These are phyloP conservation scores for Paralichthys olivaceus DNA, from an alignment of 2,113 vertebrate genomes.

Conservation along the genomic window DNA sequence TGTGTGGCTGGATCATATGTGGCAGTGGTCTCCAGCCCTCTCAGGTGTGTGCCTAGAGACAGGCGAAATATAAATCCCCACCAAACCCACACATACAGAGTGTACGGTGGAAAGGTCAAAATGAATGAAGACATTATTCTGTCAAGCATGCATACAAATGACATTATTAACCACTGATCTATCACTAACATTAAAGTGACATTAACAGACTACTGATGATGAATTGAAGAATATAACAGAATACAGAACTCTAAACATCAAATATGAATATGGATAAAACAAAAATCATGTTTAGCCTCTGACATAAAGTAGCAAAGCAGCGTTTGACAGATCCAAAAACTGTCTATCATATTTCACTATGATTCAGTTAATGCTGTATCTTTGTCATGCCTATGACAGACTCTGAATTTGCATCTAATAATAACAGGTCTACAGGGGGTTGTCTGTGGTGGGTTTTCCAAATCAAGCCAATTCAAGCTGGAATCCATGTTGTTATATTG, in stretches of 20 bases:
- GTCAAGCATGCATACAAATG: neutral
- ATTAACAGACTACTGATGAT: neutral
- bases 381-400: neutral
- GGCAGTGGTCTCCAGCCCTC: conserved; percentile 95
- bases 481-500: neutral
- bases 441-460: neutral
- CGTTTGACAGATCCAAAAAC: conserved; percentile 77
- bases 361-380: neutral
- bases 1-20: conserved; percentile 93
- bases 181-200: neutral
- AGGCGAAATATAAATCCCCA: neutral
- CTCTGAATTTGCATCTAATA: no score
- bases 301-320: conserved; percentile 7
- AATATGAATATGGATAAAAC: neutral
- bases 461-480: neutral
- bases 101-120: neutral
- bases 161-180: neutral
- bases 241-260: neutral
- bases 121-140: neutral
- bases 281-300: conserved; percentile 19
- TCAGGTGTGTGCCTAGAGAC: conserved; percentile 90
- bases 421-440: neutral
- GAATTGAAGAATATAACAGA: neutral
- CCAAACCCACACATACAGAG: conserved; percentile 7
- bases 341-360: neutral